A percentile compares a stretch with the other conserved stretches of the same genome.
phyloP scores from a whole-genome alignment of 1,140 invertebrate species.

The Pseudoatta argentina region DNA sequence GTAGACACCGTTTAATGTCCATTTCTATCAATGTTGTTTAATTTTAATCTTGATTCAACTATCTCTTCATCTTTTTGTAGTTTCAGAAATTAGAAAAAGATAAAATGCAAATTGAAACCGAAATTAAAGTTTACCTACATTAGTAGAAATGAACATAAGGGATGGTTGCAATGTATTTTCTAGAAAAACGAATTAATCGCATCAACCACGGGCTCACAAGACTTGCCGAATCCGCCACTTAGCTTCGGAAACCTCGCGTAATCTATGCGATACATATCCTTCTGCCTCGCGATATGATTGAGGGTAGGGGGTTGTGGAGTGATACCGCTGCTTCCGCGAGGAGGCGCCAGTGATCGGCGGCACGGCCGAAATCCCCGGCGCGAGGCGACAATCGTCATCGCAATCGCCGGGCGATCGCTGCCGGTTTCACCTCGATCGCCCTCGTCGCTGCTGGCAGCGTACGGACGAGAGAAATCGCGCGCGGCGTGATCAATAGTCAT shows the following conservation, averaged over 20 bases:
- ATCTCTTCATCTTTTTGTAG: too few species aligned
- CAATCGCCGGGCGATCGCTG: constrained; percentile 63
- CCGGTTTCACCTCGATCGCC: constrained; percentile 72
- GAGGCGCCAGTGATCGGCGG: constrained; percentile 51
- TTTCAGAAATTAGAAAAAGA: too few species aligned
- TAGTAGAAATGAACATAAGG: too few species aligned
- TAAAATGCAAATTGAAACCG: too few species aligned
- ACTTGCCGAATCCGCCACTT: not conserved
- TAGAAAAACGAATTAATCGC: too few species aligned
- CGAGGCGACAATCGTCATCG: constrained; percentile 62
- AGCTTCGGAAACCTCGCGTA: not conserved
- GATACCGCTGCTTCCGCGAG: constrained; percentile 62
- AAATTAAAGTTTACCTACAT: too few species aligned
- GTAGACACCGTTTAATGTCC: too few species aligned
- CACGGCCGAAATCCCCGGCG: constrained; percentile 60
- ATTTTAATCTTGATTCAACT: too few species aligned
- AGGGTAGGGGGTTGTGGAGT: constrained; percentile 18
- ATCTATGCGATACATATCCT: not conserved
- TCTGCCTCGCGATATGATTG: not conserved
- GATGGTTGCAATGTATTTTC: too few species aligned
- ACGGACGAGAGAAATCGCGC: constrained; percentile 69
- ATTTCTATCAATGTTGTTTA: too few species aligned
- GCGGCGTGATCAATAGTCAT: not conserved
- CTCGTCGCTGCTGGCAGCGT: constrained; percentile 80
- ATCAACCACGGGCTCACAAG: not conserved